Evolutionary conservation across 2,888 invertebrate genomes (phyloP).

Genomic region (Petrolisthes manimaculis): DNA sequence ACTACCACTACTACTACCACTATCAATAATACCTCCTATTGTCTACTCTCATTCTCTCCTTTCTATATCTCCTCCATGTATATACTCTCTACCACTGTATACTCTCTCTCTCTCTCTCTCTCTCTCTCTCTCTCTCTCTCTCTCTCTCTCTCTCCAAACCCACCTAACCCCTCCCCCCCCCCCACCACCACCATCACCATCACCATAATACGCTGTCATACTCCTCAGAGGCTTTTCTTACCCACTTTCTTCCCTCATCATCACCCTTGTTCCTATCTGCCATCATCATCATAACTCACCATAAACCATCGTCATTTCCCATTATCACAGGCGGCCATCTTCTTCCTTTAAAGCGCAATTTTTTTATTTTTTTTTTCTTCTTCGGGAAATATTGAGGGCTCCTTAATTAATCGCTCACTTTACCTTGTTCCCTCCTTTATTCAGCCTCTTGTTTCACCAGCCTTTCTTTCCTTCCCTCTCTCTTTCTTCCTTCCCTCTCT

Average conservation of each 20-base stretch:
- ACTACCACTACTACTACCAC: no score
- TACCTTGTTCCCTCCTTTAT: background rate
- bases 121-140: no score
- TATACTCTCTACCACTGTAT: no score
- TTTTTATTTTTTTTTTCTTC: no score
- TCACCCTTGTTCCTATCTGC: conserved; percentile 1
- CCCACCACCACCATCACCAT: conserved; percentile 27
- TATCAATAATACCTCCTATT: no score
- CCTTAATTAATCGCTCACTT: conserved; percentile 18
- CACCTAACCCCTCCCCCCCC: background rate
- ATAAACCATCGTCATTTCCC: conserved; percentile 13
- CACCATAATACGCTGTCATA: background rate
- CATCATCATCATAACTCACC: conserved; percentile 15
- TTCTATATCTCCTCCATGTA: no score
- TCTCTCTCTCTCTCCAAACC: no score
- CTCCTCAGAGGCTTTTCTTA: background rate
- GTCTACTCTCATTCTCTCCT: no score
- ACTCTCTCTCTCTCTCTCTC: no score
- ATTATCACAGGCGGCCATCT: background rate
- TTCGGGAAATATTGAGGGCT: conserved; percentile 5
- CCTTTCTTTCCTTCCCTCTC: background rate
- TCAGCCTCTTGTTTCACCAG: background rate
- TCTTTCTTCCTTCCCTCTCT: background rate
- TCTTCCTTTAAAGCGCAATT: conserved; percentile 6
- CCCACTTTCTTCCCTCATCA: conserved; percentile 1